Evolutionary conservation across 2,113 vertebrate genomes (phyloP), one percentile per base, ranked within the genome.

Genomic region (Ondatra zibethicus): DNA sequence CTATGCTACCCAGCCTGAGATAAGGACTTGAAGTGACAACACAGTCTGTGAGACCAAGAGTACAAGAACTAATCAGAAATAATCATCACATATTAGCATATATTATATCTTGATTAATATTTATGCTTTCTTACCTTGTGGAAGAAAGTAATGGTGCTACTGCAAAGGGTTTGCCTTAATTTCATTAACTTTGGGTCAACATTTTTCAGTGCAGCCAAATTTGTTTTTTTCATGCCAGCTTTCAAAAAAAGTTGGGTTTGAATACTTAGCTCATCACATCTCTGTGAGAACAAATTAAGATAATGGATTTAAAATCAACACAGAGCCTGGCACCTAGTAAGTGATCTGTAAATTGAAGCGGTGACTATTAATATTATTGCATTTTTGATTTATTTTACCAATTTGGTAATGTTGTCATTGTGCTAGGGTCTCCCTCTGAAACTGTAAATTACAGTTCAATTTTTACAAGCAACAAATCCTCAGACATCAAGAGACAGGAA

Each of bases 271-370:
- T 95, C 87, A 70, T 76, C 94, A 25, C 42, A 97, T 95, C 55
- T 95, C 91, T 94, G 42, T 89, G 58, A 95, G 50, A 94, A 78
- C 78, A 96, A 96, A 93, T 95, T 96, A 95, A 93, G 85, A 96
- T 92, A 96, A 96, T 85, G 63, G 52, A 96, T 95, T 87, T 92
- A 66, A 96, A 93, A 84, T 96, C 93, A 97, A 87, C 65, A 92
- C 29, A 55, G 31, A 95, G 39, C 42, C 55, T 90, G 76, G 85
- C 55, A 95, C 63, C 47, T 96, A 93, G n/a, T 89, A 96, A 93
- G 25, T 89, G 82, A 93, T 92, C 45, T 87, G 72, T 84, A 95
- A 97, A 95, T 96, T 77, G 68, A 93, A 95, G 21, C 68, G 90
- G 31, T 91, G 47, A 84, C 78, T 88, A 88, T 94, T 97, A 96